A percentile compares a stretch with the other conserved stretches of the same genome.
phyloP scores from a whole-genome alignment of 2,888 invertebrate species.

The Agrotis puta region DNA sequence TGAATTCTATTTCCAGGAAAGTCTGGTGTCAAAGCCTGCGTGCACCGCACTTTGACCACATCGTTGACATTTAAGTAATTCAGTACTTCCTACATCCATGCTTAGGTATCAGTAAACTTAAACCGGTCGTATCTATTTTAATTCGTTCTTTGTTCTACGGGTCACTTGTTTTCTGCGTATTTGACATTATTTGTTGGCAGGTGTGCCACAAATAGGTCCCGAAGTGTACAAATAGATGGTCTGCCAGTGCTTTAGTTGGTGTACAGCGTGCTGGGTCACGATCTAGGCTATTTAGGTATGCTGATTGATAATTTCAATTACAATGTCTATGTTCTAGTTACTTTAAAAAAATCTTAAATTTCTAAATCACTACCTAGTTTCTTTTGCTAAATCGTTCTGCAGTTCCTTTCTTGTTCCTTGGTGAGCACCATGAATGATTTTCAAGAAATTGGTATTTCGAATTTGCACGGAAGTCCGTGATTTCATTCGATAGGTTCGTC shows the following conservation, averaged over 20 bases:
- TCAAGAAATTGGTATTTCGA: too few species aligned
- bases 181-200: background rate
- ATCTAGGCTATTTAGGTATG: background rate
- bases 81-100: slow-evolving; percentile 17
- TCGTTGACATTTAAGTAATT: slow-evolving; percentile 16
- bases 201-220: background rate
- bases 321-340: too few species aligned
- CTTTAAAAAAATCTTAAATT: background rate
- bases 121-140: slow-evolving; percentile 13
- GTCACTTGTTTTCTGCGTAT: slow-evolving; percentile 5
- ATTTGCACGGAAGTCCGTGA: too few species aligned
- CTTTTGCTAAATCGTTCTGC: too few species aligned
- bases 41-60: background rate
- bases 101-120: background rate
- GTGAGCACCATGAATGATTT: too few species aligned
- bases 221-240: background rate
- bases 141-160: slow-evolving; percentile 5
- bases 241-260: background rate
- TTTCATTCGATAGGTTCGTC: too few species aligned
- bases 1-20: slow-evolving; percentile 1
- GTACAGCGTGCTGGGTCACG: background rate
- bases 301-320: background rate
- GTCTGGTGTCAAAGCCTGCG: slow-evolving; percentile 13
- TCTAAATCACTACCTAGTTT: too few species aligned
- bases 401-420: too few species aligned